Base-by-base conservation (phyloP, 1,140 invertebrate species). In the Apis cerana region DNA sequence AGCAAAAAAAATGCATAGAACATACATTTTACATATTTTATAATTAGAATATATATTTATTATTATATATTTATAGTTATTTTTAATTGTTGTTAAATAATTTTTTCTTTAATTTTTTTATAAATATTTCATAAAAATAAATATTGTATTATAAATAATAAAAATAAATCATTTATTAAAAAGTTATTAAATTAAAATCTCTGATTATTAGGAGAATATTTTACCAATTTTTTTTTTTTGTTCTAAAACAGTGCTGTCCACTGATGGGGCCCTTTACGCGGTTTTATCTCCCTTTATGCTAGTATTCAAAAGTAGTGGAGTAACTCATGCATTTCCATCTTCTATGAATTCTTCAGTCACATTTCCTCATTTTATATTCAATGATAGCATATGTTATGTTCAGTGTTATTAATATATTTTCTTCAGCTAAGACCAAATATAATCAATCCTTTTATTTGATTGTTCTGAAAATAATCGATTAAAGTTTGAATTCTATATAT, bases 381-480 rank as follows among this genome's bases (percentile, higher is more conserved):
- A 61, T 23, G 3, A n/a, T 61, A 61, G 59, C 59, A 61, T 8
- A 61, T 61, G n/a, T 5, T 59, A 59, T 59, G 58, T 61, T 23
- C 3, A 10, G 59, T n/a, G n/a, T 61, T 61, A 61, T 61, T 23
- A n/a, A 61, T 23, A 23, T 11, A 61, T 61, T 61, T 61, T 61
- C 59, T 61, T 61, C 59, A 23, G 13, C 12, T 61, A 61, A 61
- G n/a, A 61, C 59, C 59, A 23, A 61, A 61, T 21, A 23, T 61
- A 12, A 61, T 61, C 59, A 61, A 61, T 61, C 12, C 59, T 12
- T 61, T 61, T 59, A 59, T 59, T 59, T 61, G 21, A 23, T n/a
- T 61, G n/a, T 61, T 61, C n/a, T 61, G 59, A 61, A 61, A 61
- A 61, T 61, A 61, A 61, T 23, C 59, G n/a, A 23, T 61, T 61